Evolutionary conservation across 2,888 invertebrate species (phyloP).

Genomic region (Xanthia icteritia): DNA sequence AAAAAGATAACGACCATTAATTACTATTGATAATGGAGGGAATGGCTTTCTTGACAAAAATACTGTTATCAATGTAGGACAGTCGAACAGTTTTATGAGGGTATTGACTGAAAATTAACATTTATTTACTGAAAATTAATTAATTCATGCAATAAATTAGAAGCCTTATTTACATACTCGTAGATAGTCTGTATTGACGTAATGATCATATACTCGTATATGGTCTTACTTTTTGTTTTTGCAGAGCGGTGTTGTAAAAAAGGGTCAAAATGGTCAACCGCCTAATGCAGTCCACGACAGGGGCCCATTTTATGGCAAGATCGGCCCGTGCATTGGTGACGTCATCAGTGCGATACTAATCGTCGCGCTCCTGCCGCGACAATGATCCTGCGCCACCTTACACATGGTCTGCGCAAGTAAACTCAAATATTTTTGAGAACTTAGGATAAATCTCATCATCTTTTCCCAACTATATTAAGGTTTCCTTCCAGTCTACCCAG

Average conservation of each 20-base stretch:
- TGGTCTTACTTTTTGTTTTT: not conserved
- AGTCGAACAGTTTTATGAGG: conserved; percentile 38
- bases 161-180: conserved; percentile 48
- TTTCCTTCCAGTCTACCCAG: no score
- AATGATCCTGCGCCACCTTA: conserved; percentile 26
- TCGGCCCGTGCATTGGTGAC: conserved; percentile 38
- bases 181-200: conserved; percentile 32
- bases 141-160: conserved; percentile 33
- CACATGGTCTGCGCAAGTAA: conserved; percentile 32
- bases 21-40: not conserved
- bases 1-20: not conserved
- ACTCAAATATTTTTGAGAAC: not conserved
- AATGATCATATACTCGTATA: no score
- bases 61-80: conserved; percentile 50
- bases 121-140: conserved; percentile 33
- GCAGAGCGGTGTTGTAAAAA: not conserved
- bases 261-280: conserved; percentile 18
- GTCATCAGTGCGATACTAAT: conserved; percentile 55
- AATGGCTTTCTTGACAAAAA: conserved; percentile 28
- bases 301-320: conserved; percentile 14
- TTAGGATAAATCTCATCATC: not conserved
- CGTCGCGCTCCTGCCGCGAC: conserved; percentile 13
- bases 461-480: no score
- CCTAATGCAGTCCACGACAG: conserved; percentile 7
- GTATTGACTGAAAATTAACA: conserved; percentile 43